Evolutionary conservation across 2,797 vertebrate species (phyloP).

Genomic region (Esox lucius): DNA sequence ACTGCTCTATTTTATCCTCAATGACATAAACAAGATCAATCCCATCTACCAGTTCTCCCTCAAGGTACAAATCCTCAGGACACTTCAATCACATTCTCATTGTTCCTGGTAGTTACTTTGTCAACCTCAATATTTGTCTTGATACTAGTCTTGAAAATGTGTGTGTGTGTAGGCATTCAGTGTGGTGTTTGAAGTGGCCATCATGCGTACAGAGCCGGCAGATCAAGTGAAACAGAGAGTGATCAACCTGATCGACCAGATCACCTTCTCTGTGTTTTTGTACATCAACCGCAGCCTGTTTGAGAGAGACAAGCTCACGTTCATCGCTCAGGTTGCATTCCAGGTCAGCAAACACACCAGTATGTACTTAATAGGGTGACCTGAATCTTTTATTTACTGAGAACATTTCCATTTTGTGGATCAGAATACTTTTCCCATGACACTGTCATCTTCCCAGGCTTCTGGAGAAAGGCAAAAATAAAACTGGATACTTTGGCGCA

Average conservation of each 20-base stretch:
- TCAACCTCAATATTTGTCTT: not conserved
- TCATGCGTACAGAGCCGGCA: conserved; percentile 63
- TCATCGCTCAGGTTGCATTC: conserved; percentile 78
- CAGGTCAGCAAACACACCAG: conserved; percentile 65
- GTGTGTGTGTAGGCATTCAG: conserved; percentile 72
- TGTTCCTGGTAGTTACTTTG: not conserved
- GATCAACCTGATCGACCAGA: conserved; percentile 75
- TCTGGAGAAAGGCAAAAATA: too few relatives aligned
- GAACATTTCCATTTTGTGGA: not conserved
- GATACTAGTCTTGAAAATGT: not conserved
- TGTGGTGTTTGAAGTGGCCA: conserved; percentile 77
- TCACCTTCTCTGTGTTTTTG: conserved; percentile 79
- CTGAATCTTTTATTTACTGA: not conserved
- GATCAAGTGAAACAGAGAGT: conserved; percentile 67
- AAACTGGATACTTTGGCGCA: too few relatives aligned
- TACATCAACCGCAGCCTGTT: conserved; percentile 79
- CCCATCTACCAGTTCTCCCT: conserved; percentile 86
- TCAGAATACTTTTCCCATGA: not conserved
- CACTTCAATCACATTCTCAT: not conserved
- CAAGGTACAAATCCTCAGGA: conserved; percentile 66
- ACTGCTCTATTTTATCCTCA: conserved; percentile 80
- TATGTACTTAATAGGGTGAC: too few relatives aligned
- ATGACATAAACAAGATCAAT: conserved; percentile 74
- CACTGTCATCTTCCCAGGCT: too few relatives aligned
- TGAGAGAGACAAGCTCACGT: conserved; percentile 80